A percentile compares a stretch with the other conserved stretches of the same genome.
phyloP scores from a whole-genome alignment of 2,797 vertebrate genomes.

The Tokudaia muenninki region DNA sequence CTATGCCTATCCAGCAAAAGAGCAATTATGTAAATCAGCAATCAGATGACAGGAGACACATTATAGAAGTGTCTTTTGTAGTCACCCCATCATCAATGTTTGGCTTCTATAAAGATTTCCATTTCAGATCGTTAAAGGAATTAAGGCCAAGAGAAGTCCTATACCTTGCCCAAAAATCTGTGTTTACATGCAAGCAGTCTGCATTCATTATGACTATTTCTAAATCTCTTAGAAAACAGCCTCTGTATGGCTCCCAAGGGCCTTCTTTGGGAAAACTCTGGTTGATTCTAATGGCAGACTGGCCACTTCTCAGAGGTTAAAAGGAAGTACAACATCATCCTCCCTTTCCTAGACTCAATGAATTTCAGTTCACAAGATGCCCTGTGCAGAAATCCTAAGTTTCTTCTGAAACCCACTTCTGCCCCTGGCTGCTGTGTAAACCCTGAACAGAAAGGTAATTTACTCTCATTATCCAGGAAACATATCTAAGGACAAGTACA shows the following conservation, averaged over 20 bases:
- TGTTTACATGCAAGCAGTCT: neutral
- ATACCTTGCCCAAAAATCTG: neutral
- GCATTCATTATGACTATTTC: neutral
- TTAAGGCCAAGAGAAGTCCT: neutral
- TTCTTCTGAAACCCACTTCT: neutral
- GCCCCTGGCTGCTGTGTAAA: neutral
- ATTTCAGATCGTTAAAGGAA: neutral
- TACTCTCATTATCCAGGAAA: neutral
- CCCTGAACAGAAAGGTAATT: neutral
- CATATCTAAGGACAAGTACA: conserved; percentile 49
- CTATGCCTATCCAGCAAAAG: neutral
- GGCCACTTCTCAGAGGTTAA: neutral
- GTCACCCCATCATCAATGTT: neutral
- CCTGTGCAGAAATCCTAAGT: neutral
- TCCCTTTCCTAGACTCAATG: neutral
- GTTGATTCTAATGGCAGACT: neutral
- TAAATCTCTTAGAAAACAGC: neutral
- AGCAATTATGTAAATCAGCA: neutral
- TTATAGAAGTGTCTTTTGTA: neutral
- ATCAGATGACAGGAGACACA: neutral
- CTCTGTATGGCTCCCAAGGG: neutral
- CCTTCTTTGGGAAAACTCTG: neutral
- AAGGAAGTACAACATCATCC: neutral
- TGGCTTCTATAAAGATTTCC: neutral
- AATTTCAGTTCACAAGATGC: neutral